Percentiles rank a stretch among this genome's conserved stretches.
Evolutionary conservation across 2,888 invertebrate genomes (phyloP).

Genomic region (Glyphotaelius pellucidus): DNA sequence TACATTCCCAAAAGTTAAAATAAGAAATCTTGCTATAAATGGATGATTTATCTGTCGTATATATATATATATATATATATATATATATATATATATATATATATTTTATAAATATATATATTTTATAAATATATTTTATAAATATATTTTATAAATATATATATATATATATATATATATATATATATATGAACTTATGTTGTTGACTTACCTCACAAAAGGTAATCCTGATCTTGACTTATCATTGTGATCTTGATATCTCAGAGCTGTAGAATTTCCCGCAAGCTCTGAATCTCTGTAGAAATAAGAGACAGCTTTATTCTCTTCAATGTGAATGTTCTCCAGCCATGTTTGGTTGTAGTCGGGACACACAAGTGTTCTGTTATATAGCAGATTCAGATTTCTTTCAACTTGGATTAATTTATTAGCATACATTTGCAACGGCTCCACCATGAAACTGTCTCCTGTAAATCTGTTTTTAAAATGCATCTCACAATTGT

Average conservation of each 20-base stretch:
- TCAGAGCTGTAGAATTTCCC: conserved; percentile 24
- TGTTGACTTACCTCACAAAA: conserved; percentile 74
- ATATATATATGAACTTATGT: background rate
- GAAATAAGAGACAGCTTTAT: conserved; percentile 71
- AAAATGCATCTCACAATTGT: conserved; percentile 74
- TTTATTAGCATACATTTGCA: conserved; percentile 70
- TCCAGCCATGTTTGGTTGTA: conserved; percentile 68
- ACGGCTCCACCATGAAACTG: conserved; percentile 70
- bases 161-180: too few relatives aligned
- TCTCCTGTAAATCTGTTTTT: conserved; percentile 74
- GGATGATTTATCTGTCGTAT: too few relatives aligned
- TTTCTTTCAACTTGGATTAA: conserved; percentile 68
- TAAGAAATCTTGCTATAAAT: too few relatives aligned
- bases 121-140: too few relatives aligned
- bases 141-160: too few relatives aligned
- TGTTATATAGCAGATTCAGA: conserved; percentile 65
- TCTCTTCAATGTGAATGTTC: conserved; percentile 70
- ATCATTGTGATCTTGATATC: conserved; percentile 74
- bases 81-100: too few relatives aligned
- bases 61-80: background rate
- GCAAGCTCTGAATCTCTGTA: conserved; percentile 64
- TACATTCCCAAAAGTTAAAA: too few relatives aligned
- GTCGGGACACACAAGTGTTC: conserved; percentile 67
- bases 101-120: too few relatives aligned
- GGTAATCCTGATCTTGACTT: conserved; percentile 79